Evolutionary conservation across 2,113 vertebrate genomes (phyloP).

Genomic region (Alexandromys fortis): DNA sequence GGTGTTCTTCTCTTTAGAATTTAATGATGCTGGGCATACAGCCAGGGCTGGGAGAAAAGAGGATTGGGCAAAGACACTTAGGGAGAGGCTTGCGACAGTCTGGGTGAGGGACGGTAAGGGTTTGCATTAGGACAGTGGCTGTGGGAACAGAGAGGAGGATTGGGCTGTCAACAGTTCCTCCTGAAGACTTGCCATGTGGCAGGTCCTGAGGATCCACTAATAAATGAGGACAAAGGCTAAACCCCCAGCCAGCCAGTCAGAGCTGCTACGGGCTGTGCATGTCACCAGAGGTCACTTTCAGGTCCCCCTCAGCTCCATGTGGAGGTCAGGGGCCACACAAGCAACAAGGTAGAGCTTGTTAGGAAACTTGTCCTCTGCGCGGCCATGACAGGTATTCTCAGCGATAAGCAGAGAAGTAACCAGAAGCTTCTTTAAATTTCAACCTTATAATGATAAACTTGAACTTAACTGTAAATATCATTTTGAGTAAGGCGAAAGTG

Average conservation of each 20-base stretch:
- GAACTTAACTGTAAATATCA: not conserved
- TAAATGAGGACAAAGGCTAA: not conserved
- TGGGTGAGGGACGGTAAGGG: not conserved
- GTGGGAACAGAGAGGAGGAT: not conserved
- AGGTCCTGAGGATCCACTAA: not conserved
- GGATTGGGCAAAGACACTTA: not conserved
- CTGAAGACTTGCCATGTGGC: not conserved
- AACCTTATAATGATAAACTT: not conserved
- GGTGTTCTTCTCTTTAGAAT: not conserved
- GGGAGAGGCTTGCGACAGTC: not conserved
- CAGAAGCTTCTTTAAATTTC: not conserved
- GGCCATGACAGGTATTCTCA: not conserved
- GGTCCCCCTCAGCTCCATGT: not conserved
- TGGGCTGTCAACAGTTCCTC: conserved; percentile 24
- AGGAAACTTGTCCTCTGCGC: not conserved
- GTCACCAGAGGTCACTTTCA: not conserved
- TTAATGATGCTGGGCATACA: not conserved
- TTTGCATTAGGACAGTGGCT: not conserved
- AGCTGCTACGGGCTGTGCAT: not conserved
- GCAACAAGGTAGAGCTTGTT: not conserved
- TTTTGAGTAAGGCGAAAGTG: not conserved
- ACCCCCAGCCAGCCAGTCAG: not conserved
- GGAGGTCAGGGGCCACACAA: not conserved
- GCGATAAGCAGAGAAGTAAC: not conserved
- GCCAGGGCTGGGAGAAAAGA: not conserved